A percentile compares a stretch with the other conserved stretches of the same genome.
Conservation (phyloP, 2,113 vertebrate species). For the Apeltes quadracus region DNA sequence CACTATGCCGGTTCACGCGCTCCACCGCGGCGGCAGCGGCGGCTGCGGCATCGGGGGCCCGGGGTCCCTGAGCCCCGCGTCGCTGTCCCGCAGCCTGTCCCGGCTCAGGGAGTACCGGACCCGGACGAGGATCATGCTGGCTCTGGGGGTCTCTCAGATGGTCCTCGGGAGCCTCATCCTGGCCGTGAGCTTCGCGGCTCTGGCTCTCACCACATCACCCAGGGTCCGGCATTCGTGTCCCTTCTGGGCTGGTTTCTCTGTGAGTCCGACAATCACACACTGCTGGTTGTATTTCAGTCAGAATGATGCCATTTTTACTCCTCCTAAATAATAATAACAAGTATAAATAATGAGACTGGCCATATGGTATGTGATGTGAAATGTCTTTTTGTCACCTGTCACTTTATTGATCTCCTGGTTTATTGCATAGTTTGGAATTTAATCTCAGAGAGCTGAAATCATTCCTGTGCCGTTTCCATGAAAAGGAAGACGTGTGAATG, state of each 20-base stretch:
- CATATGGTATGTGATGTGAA: too few species aligned
- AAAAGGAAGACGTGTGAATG: neutral
- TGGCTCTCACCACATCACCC: constrained; percentile 96
- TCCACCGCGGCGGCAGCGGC: constrained; percentile 77
- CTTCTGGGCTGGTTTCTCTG: constrained; percentile 98
- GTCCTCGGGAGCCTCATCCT: constrained; percentile 93
- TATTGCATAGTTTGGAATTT: neutral
- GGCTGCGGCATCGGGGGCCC: constrained; percentile 72
- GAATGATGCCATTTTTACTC: neutral
- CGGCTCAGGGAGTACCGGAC: constrained; percentile 88
- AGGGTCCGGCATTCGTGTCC: constrained; percentile 95
- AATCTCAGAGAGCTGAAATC: neutral
- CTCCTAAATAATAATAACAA: neutral
- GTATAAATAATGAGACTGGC: too few species aligned
- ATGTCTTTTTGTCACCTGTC: neutral
- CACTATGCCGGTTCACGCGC: constrained; percentile 80
- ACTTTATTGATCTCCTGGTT: neutral
- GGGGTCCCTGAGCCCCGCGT: constrained; percentile 86
- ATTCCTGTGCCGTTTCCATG: neutral
- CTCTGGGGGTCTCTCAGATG: constrained; percentile 95
- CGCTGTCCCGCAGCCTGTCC: constrained; percentile 90
- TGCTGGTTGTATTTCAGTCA: neutral
- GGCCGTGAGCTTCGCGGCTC: constrained; percentile 95
- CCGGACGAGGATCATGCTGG: constrained; percentile 92
- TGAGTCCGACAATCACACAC: constrained; percentile 78